Evolutionary conservation across 2,113 vertebrate species (phyloP), one percentile per base, ranked within the genome.

Genomic region (Engystomops pustulosus): DNA sequence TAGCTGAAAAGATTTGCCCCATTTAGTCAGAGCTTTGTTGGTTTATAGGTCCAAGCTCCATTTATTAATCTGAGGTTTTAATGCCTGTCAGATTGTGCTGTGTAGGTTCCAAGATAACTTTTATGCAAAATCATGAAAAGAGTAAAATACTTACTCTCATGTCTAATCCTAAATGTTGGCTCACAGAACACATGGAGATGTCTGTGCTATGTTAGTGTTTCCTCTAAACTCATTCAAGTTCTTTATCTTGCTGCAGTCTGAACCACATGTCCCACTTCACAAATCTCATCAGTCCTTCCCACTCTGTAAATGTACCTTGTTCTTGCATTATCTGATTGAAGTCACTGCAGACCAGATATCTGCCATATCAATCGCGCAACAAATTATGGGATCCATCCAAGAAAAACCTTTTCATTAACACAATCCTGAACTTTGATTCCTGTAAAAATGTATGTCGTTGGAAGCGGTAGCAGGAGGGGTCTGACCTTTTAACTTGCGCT

Each of bases 401-500:
- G 85, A 87, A 87, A 58, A 58, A 25, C 51, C 49, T 89, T 85
- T 20, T 67, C 14, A 8, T 86, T 81, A 84, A 53, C 58, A 81
- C 84, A 36, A 85, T 78, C n/a, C 20, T 58, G 86, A 86, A 7
- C 38, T 83, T 45, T 86, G 86, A 87, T 87, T 86, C 70, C 88
- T 90, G 82, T 88, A 86, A 87, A 90, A 90, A 87, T 45, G 86
- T 25, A 87, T 88, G 85, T 45, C 79, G 87, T 86, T 72, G 83
- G 90, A 89, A 89, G 87, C 88, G 87, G 74, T 25, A 85, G 77
- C 70, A 79, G 80, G 86, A 82, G 86, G 67, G 87, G 85, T 87
- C 88, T 91, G 90, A 90, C 89, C 91, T 92, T 92, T 90, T 90
- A 85, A 90, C 89, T 88, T 85, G 88, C 85, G 83, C 86, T 87